phyloP scores from a whole-genome alignment of 2,888 invertebrate genomes.

The Rhaphigaster nebulosa region DNA sequence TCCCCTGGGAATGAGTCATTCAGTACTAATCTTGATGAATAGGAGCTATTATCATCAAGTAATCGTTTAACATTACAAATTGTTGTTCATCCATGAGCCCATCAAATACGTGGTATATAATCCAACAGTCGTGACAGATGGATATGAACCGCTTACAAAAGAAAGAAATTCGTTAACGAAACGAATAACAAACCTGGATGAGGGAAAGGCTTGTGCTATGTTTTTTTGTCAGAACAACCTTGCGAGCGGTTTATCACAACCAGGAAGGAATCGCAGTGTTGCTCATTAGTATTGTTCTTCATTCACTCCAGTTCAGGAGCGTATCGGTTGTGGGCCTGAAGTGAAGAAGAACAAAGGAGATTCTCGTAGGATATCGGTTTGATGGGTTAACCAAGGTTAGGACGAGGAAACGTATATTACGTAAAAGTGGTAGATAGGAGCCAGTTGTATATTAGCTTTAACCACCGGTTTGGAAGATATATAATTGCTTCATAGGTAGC shows the following conservation, averaged over 20 bases:
- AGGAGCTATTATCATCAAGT: background rate
- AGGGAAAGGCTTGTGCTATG: background rate
- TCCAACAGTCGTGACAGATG: background rate
- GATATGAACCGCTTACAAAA: background rate
- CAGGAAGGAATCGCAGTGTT: background rate
- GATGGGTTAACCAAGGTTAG: background rate
- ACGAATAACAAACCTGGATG: background rate
- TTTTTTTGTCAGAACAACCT: background rate
- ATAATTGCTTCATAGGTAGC: no score
- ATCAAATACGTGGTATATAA: background rate
- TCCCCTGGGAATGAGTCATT: background rate
- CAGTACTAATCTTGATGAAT: background rate
- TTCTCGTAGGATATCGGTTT: background rate
- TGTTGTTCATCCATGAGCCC: background rate
- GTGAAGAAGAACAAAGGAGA: conserved; percentile 9
- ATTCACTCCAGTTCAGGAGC: background rate
- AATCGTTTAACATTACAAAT: background rate
- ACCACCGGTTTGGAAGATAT: no score
- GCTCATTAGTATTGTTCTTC: background rate
- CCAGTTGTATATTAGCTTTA: no score
- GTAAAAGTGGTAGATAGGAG: background rate
- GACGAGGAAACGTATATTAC: background rate
- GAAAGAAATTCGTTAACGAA: background rate
- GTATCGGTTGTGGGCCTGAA: background rate
- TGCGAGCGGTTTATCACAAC: background rate